Conservation (phyloP, 2,797 vertebrate genomes). For the Rhabdomys pumilio region DNA sequence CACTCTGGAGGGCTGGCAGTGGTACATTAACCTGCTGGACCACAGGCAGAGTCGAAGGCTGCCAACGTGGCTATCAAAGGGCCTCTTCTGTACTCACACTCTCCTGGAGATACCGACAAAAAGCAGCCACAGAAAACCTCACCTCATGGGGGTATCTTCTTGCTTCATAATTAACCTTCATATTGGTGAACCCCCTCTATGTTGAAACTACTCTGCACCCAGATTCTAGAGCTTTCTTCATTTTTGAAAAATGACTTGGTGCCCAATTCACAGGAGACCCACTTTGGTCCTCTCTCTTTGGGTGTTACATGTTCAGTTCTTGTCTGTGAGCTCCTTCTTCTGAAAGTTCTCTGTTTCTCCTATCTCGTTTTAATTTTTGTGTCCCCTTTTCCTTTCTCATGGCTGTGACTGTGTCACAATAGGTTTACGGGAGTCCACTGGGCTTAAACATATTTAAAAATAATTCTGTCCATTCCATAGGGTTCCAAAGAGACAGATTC, state of each 20-base stretch:
- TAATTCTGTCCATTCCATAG: constrained; percentile 51
- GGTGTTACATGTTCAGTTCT: accelerated
- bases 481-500: accelerated
- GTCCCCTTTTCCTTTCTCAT: neutral
- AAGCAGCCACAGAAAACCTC: constrained; percentile 51
- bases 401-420: neutral
- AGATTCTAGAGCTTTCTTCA: constrained; percentile 8
- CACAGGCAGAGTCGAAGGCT: constrained; percentile 58
- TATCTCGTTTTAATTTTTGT: neutral
- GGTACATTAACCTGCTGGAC: constrained; percentile 78
- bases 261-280: neutral
- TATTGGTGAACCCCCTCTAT: constrained; percentile 65
- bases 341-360: neutral
- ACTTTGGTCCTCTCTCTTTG: neutral
- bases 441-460: constrained; percentile 72
- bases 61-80: constrained; percentile 78
- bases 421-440: constrained; percentile 73
- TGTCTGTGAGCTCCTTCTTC: neutral
- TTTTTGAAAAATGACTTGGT: neutral
- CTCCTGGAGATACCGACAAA: constrained; percentile 80
- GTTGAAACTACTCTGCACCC: constrained; percentile 7
- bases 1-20: constrained; percentile 80
- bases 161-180: constrained; percentile 82
- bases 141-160: constrained; percentile 60
- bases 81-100: constrained; percentile 59